phyloP scores from a whole-genome alignment of 2,797 vertebrate genomes.

The Trichosurus vulpecula region DNA sequence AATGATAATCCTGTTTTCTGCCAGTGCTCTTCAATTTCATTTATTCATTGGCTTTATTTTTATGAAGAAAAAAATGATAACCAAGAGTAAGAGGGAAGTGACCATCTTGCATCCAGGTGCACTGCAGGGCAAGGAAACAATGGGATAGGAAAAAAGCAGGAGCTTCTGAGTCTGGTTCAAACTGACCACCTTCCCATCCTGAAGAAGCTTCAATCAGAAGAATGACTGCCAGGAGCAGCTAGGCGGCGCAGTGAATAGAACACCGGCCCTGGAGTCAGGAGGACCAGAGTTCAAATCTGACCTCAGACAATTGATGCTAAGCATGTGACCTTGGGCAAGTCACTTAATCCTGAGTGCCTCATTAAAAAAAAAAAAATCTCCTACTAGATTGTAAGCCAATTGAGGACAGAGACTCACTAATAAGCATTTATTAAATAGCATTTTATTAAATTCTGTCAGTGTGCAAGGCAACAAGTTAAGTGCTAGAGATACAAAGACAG shows the following conservation, averaged over 20 bases:
- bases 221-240: neutral
- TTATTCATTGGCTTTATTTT: neutral
- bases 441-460: neutral
- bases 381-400: neutral
- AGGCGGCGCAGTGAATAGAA: too few species aligned
- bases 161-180: neutral
- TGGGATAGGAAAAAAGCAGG: neutral
- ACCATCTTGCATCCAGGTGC: neutral
- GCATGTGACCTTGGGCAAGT: too few species aligned
- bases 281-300: too few species aligned
- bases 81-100: neutral
- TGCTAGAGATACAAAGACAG: neutral
- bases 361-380: neutral
- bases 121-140: neutral
- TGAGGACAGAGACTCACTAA: neutral
- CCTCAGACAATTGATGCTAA: too few species aligned
- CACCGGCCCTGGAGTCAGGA: too few species aligned
- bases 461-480: neutral
- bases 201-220: neutral
- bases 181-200: neutral
- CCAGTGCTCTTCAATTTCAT: neutral
- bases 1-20: neutral
- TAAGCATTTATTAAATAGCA: neutral
- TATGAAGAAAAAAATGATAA: conserved; percentile 41
- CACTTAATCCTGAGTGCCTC: too few species aligned